These are phyloP conservation scores for Tyria jacobaeae DNA, from an alignment of 2,888 invertebrate species.

Conservation along the genomic window DNA sequence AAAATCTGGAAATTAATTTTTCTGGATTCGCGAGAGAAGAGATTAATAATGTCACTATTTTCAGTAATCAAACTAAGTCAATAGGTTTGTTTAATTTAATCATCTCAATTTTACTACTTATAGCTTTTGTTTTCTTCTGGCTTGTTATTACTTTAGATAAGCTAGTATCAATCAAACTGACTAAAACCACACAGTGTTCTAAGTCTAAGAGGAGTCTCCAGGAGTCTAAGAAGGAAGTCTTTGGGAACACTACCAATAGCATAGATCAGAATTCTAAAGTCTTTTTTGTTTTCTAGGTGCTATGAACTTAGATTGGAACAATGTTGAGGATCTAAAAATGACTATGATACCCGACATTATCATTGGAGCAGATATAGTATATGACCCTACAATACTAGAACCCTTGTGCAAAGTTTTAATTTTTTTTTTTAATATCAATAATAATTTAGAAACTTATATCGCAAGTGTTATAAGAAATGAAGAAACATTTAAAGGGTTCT, in stretches of 20 bases:
- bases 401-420: conserved; percentile 68
- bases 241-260: neutral
- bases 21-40: conserved; percentile 42
- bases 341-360: conserved; percentile 70
- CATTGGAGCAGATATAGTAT: conserved; percentile 79
- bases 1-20: conserved; percentile 89
- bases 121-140: too few relatives aligned
- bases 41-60: conserved; percentile 37
- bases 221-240: too few relatives aligned
- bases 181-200: too few relatives aligned
- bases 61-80: conserved; percentile 41
- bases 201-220: too few relatives aligned
- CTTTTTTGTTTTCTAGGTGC: conserved; percentile 60
- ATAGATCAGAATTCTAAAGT: neutral
- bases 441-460: conserved; percentile 66
- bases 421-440: conserved; percentile 63
- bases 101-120: neutral
- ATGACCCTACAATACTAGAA: conserved; percentile 73
- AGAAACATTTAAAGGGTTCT: conserved; percentile 87
- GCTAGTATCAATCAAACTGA: too few relatives aligned
- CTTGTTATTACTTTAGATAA: too few relatives aligned
- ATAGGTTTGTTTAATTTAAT: conserved; percentile 55
- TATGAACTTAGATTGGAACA: conserved; percentile 72
- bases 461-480: conserved; percentile 87
- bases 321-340: conserved; percentile 51